These are phyloP conservation scores for Rhodinocichla rosea DNA, from an alignment of 2,113 vertebrate species.

Conservation along the genomic window DNA sequence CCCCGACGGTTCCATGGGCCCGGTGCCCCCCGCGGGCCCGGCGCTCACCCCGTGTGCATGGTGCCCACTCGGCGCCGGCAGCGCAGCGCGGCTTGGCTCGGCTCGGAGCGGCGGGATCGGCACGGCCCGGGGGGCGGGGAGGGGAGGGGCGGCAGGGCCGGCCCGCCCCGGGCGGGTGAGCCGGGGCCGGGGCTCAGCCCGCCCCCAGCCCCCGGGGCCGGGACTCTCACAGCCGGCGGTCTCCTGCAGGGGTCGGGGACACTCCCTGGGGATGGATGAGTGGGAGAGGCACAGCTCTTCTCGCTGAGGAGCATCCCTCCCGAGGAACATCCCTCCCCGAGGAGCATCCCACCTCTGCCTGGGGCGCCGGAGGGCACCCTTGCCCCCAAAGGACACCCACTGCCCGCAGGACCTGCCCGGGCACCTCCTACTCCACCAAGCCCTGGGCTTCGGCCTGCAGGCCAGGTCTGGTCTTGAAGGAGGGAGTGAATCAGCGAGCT, in stretches of 20 bases:
- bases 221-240: not conserved
- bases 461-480: not conserved
- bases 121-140: not conserved
- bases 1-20: not conserved
- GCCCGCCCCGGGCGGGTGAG: not conserved
- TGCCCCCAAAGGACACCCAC: not conserved
- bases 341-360: not conserved
- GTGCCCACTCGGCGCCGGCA: not conserved
- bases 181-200: not conserved
- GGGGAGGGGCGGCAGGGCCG: not conserved
- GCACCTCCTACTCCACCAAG: not conserved
- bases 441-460: not conserved
- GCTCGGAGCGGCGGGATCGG: not conserved
- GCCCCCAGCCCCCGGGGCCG: not conserved
- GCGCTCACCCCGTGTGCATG: slow-evolving; percentile 9
- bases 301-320: not conserved
- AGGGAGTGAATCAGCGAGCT: not conserved
- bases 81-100: not conserved
- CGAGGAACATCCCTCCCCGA: not conserved
- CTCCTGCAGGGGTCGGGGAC: not conserved
- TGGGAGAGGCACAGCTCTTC: too few relatives aligned
- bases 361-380: not conserved
- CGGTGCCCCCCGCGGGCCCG: not conserved
- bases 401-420: not conserved
- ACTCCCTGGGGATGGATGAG: too few relatives aligned